These are phyloP conservation scores for Ormyrus labotus DNA, from an alignment of 2,888 invertebrate species.

Conservation along the genomic window DNA sequence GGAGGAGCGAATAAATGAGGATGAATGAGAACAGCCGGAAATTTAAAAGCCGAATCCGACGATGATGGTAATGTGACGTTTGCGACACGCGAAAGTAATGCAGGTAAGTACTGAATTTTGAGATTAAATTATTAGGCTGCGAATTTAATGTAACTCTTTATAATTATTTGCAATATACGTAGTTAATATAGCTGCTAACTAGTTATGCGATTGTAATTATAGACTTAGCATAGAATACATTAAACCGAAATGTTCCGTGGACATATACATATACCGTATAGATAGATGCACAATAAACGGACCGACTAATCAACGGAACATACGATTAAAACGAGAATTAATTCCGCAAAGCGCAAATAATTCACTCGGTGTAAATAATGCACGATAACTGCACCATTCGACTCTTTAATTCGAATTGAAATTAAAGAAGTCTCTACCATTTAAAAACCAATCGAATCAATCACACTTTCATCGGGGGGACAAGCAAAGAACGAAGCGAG, in stretches of 20 bases:
- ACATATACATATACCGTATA: too few species aligned
- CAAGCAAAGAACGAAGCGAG: too few species aligned
- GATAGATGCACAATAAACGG: background rate
- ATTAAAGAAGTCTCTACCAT: too few species aligned
- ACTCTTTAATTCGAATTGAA: too few species aligned
- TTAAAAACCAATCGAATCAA: too few species aligned
- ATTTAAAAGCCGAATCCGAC: background rate
- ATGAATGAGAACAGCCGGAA: too few species aligned
- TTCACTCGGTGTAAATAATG: background rate
- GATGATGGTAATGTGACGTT: conserved; percentile 63
- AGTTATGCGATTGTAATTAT: conserved; percentile 12
- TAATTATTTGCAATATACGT: too few species aligned
- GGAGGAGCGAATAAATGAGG: conserved; percentile 10
- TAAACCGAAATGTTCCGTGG: background rate
- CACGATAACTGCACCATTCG: too few species aligned
- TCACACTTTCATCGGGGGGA: too few species aligned
- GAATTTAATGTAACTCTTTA: too few species aligned
- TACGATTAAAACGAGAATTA: background rate
- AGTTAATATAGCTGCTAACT: background rate
- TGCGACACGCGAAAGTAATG: conserved; percentile 52
- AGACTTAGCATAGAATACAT: background rate
- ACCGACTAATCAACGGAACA: conserved; percentile 11
- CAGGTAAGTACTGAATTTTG: too few species aligned
- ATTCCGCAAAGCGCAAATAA: background rate
- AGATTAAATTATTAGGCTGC: too few species aligned